Conservation (phyloP, 2,797 vertebrate genomes). For the Acrocephalus scirpaceus region DNA sequence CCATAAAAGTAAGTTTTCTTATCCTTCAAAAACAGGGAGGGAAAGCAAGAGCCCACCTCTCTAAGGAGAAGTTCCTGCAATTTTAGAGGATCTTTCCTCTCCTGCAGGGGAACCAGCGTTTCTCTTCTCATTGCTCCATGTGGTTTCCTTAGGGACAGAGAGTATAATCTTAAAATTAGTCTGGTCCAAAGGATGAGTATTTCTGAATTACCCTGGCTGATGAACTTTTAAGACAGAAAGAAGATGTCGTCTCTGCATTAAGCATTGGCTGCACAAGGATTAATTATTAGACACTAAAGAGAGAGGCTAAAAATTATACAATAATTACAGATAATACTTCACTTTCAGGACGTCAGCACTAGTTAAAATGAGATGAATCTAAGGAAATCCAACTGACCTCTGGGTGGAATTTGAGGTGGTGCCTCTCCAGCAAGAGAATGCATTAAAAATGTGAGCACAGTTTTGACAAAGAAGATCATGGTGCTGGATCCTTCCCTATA, state of each 20-base stretch:
- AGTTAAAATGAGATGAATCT: background rate
- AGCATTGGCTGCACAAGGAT: background rate
- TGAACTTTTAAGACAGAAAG: background rate
- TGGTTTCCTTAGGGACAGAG: background rate
- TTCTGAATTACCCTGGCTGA: background rate
- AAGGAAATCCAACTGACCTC: background rate
- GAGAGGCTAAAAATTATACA: background rate
- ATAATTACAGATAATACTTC: background rate
- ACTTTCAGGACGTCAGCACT: background rate
- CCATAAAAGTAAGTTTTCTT: background rate
- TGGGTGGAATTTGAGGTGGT: background rate
- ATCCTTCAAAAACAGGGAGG: background rate
- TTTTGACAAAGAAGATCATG: background rate
- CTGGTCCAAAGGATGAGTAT: background rate
- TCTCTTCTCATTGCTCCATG: background rate
- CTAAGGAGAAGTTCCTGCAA: background rate
- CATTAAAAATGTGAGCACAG: background rate
- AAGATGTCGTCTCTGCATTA: fast-evolving
- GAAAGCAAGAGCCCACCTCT: background rate
- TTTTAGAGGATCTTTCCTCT: background rate
- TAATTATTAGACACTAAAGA: background rate
- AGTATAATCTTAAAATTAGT: background rate
- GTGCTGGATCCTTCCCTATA: background rate
- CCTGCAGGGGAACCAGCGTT: background rate
- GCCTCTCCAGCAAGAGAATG: background rate